Conservation (phyloP, 2,888 invertebrate species). For the Clusia tigrina region DNA sequence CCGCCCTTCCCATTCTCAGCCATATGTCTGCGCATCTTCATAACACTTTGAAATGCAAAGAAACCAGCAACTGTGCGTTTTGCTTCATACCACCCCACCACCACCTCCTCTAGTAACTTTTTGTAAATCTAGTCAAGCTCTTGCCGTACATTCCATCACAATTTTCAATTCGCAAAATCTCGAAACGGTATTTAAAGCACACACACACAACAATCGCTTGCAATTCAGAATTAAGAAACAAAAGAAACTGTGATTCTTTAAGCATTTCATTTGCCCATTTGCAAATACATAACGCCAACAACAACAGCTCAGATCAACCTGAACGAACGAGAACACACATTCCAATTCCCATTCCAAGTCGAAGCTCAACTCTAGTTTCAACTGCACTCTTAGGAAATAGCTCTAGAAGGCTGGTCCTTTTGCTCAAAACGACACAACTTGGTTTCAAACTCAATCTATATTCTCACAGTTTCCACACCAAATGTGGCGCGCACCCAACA, state of each 20-base stretch:
- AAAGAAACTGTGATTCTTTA: conserved; percentile 34
- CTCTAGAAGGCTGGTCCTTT: conserved; percentile 2
- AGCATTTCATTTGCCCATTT: not conserved
- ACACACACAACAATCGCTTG: conserved; percentile 3
- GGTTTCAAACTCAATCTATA: not conserved
- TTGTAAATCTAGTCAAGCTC: conserved; percentile 56
- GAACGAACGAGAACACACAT: conserved; percentile 29
- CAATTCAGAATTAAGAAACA: conserved; percentile 1
- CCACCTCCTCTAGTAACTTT: conserved; percentile 21
- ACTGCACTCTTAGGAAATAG: not conserved
- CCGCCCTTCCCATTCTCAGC: not conserved
- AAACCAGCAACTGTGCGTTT: conserved; percentile 20
- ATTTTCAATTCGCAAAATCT: not conserved
- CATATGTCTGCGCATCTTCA: too few species aligned
- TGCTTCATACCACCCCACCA: conserved; percentile 10
- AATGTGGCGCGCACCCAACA: too few species aligned
- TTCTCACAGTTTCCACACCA: not conserved
- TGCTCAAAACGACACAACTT: conserved; percentile 1
- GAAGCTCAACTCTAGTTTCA: not conserved
- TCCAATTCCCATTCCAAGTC: conserved; percentile 20
- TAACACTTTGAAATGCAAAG: not conserved
- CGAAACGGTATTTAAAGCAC: not conserved
- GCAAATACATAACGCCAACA: not conserved
- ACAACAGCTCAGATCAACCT: not conserved
- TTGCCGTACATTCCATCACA: conserved; percentile 43